Base-by-base conservation (phyloP, 2,888 invertebrate genomes). In the Dynastes grantii region DNA sequence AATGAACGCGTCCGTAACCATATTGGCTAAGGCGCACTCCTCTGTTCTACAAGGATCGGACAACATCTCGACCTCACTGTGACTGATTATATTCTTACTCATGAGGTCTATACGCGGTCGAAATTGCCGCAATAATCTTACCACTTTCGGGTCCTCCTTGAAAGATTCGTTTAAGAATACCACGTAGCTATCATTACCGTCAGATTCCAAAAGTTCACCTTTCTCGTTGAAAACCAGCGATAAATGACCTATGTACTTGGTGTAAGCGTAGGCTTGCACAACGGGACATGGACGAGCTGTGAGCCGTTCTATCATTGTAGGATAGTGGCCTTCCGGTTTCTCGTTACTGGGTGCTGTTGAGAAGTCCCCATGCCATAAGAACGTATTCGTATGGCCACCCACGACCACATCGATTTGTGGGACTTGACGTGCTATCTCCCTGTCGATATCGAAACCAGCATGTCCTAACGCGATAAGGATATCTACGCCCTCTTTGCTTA, bases 381-480 rank as follows among this genome's bases (percentile, higher is more conserved):
- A 97, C 0, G 97, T 97, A 86, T 98, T 95, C 0, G 96, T 95
- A 86, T 98, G 97, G 0, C 97, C 97, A 2, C 97, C 98, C 78
- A 98, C 93, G 0, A 98, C 96, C 49, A 97, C 87, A 88, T 97
- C 97, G 6, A 97, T 92, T 29, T 94, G 93, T 13, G 94, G 93
- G 1, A 97, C 95, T 81, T 93, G 90, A 76, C 88, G 87, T 0
- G 96, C 97, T 80, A 98, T 95, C 86, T 92, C 90, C 86, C 93
- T 90, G 86, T 98, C 98, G 82, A 91, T 92, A 1, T 90, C 90
- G 85, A 92, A 96, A 0, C 98, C 98, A 0, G 97, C 95, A 89
- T 98, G 97, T 0, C 98, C 97, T 40, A 98, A 88, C 0, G 95
- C 97, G 80, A 98, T 95, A n/a, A 97, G 92, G 73, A 97, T 95